A percentile compares a stretch with the other conserved stretches of the same genome.
phyloP scores from a whole-genome alignment of 2,113 vertebrate genomes.

The Etia nguti region DNA sequence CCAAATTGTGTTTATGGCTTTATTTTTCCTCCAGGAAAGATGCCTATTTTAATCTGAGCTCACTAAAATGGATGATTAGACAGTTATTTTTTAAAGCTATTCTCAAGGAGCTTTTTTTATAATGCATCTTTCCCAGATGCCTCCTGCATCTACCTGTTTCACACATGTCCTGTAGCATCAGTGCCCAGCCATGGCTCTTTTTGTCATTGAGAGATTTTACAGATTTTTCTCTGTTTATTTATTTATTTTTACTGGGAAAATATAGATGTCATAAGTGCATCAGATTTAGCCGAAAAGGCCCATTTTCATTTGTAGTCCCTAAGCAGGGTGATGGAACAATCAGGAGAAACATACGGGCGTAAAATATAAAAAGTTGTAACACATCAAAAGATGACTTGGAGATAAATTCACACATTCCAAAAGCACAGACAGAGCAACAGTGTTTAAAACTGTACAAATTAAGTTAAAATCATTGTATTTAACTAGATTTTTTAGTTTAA shows the following conservation, averaged over 20 bases:
- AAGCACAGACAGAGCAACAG: rapidly evolving
- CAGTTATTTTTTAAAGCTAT: not conserved
- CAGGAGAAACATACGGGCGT: not conserved
- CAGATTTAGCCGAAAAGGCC: rapidly evolving
- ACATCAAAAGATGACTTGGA: not conserved
- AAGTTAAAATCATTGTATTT: not conserved
- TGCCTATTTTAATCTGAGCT: slow-evolving; percentile 15
- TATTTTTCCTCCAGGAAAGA: not conserved
- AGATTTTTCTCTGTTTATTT: not conserved
- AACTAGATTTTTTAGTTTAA: not conserved
- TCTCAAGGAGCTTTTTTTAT: not conserved
- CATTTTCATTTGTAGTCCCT: rapidly evolving
- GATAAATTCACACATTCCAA: not conserved
- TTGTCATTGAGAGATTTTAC: not conserved
- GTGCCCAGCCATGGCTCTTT: not conserved
- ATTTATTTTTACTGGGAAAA: too few relatives aligned
- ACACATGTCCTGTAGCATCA: not conserved
- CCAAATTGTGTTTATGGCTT: not conserved
- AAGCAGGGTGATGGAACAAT: not conserved
- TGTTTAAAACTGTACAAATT: not conserved
- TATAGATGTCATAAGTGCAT: not conserved
- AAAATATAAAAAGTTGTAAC: not conserved
- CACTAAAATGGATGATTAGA: not conserved
- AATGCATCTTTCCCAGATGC: not conserved
- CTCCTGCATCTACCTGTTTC: not conserved